Evolutionary conservation across 2,888 invertebrate genomes (phyloP), one percentile per base, ranked within the genome.

Genomic region (Phorcus lineatus): DNA sequence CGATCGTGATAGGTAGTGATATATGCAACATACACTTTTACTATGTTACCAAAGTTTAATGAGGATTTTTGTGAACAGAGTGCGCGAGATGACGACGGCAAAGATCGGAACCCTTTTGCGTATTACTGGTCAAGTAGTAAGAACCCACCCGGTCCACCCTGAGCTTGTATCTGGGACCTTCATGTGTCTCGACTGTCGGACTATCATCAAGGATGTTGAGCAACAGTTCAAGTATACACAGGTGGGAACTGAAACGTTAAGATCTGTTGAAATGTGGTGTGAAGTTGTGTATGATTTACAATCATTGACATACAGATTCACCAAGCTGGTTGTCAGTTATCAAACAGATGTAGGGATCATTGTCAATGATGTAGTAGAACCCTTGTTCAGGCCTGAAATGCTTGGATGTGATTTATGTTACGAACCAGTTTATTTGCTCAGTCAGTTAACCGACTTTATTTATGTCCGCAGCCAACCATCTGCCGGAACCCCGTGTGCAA

Each of bases 121-220:
- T 90, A 99, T 99, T 89, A 97, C 97, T 11, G 99, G 98, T 17
- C 95, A 95, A 89, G 94, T 99, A 70, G 98, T 99, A 3, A 95
- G 99, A 85, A 99, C 99, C 0, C 99, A 99, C 94, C 99, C 99
- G 0, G 99, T 99, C 0, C 99, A 99, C 93, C 99, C 99, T 0
- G 99, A 99, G 94, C 94, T 99, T 55, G 96, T 98, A 28, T 92
- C 94, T 55, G 95, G 94, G 4, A 97, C 97, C 0, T 99, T 99
- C 94, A 95, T 96, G 67, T 99, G 99, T 92, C 94, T 97, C 57
- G 99, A 99, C 91, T 99, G 99, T 92, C 98, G 98, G 91, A 97
- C 98, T 0, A 95, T 97, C 78, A 96, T 98, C 78, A 96, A 96
- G 90, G 97, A 98, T 95, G 97, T 99, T 0, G 98, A 98, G 89